Evolutionary conservation across 2,113 vertebrate genomes (phyloP), one percentile per base, ranked within the genome.

Genomic region (Ramphastos sulfuratus): DNA sequence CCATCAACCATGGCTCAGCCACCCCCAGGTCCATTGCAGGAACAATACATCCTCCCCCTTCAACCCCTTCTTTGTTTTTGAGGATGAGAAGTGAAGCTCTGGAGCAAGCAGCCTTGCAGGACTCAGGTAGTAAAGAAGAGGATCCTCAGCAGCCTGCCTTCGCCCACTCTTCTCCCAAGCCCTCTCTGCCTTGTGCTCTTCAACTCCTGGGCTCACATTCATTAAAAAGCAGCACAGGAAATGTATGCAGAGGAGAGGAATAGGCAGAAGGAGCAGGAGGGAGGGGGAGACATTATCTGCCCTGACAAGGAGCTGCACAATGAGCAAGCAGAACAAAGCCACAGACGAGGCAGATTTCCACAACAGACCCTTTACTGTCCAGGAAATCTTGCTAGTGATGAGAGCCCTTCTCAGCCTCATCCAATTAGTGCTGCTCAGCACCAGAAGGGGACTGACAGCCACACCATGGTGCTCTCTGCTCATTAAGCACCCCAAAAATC

Each of bases 261-360:
- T 50, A 20, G 67, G 77, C 52, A 87, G 85, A 12, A 76, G 89
- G 83, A 60, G 46, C 3, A 37, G 75, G 63, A 69, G 74, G 91
- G 78, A 72, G 76, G 65, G 65, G 28, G 54, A 92, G 59, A 35
- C 10, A 20, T 79, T 9, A 13, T 72, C 70, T 73, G n/a, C 50
- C 8, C 88, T 28, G 77, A 86, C 82, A 60, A 94, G 90, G 70
- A 94, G 11, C 65, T 81, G 89, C 63, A 58, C 39, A 42, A 59
- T 46, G 85, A 94, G 89, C 18, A 15, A 89, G 90, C 71, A 93
- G 89, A 89, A 89, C 71, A 79, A 92, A 93, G 92, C 46, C 31
- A 1, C 60, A 66, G 84, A 21, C 0, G 0, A 87, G 91, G 70
- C 80, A 81, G 55, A 42, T 61, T 75, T 30, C 81, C 78, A 87